Evolutionary conservation across 2,113 vertebrate genomes (phyloP).

Genomic region (Plotosus lineatus): DNA sequence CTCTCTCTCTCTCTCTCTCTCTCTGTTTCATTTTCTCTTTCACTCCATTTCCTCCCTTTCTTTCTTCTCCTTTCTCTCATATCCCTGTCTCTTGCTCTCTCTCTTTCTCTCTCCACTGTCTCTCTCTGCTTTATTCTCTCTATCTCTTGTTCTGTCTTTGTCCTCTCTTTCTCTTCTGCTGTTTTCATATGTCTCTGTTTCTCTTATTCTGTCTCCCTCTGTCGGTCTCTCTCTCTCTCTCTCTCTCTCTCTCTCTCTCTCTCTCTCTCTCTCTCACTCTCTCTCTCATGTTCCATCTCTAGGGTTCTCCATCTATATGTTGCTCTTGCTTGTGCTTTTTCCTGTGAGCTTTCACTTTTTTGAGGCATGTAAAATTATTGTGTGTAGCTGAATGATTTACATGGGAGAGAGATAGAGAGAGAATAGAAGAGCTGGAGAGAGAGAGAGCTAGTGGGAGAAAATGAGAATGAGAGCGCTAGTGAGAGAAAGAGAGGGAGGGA

Average conservation of each 20-base stretch:
- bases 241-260: no score
- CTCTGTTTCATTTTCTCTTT: background rate
- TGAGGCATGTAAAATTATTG: slow-evolving; percentile 38
- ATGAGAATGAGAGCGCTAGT: no score
- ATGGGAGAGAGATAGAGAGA: slow-evolving; percentile 5
- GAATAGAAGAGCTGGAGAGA: slow-evolving; percentile 7
- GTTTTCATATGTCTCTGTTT: no score
- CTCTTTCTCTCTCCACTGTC: no score
- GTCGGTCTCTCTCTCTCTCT: no score
- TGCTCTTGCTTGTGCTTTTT: background rate
- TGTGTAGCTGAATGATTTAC: slow-evolving; percentile 48
- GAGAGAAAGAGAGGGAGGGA: background rate
- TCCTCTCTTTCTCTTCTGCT: no score
- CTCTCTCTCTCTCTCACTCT: background rate
- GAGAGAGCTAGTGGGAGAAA: background rate
- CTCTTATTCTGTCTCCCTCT: no score
- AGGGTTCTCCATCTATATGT: background rate
- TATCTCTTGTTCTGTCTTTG: no score
- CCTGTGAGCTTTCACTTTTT: slow-evolving; percentile 20
- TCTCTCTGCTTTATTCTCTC: background rate
- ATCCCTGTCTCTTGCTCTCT: no score
- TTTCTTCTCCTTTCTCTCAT: background rate
- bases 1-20: slow-evolving; percentile 4
- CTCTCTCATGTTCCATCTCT: background rate
- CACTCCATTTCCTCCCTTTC: background rate